A percentile compares a stretch with the other conserved stretches of the same genome.
phyloP scores from a whole-genome alignment of 2,797 vertebrate genomes.

The Phrynocephalus forsythii region DNA sequence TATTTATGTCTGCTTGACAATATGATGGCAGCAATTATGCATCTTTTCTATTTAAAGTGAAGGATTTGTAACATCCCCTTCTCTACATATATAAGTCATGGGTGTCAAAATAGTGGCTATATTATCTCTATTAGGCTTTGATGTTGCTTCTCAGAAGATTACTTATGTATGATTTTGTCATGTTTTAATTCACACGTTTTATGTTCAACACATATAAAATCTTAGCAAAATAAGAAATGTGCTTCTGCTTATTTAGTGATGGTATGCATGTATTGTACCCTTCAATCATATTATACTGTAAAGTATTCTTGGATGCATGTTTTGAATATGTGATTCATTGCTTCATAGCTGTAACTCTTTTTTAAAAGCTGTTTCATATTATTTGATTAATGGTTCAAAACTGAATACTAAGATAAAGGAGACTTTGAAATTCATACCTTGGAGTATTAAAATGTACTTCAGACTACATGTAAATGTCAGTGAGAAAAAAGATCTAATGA shows the following conservation, averaged over 20 bases:
- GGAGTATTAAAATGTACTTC: conserved; percentile 71
- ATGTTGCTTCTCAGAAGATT: conserved; percentile 44
- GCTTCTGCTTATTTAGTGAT: background rate
- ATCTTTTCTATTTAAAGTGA: conserved; percentile 22
- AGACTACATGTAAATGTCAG: conserved; percentile 73
- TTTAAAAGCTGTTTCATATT: conserved; percentile 66
- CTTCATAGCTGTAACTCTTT: conserved; percentile 41
- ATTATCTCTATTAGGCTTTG: conserved; percentile 46
- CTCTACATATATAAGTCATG: conserved; percentile 9
- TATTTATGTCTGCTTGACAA: conserved; percentile 4
- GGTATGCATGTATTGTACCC: conserved; percentile 13
- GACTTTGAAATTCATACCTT: conserved; percentile 78
- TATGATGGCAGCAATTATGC: background rate
- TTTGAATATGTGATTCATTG: conserved; percentile 61
- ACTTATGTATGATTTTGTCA: conserved; percentile 6
- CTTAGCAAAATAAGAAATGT: conserved; percentile 1
- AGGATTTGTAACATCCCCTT: background rate
- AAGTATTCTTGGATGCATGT: conserved; percentile 54
- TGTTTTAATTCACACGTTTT: conserved; percentile 51
- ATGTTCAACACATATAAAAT: conserved; percentile 46
- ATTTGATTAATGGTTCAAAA: conserved; percentile 75
- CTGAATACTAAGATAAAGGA: conserved; percentile 73
- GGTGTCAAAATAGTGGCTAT: conserved; percentile 54
- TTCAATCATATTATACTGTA: conserved; percentile 35
- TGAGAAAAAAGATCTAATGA: conserved; percentile 72